Evolutionary conservation across 2,888 invertebrate genomes (phyloP), one percentile per base, ranked within the genome.

Genomic region (Lasioglossum villosulum): DNA sequence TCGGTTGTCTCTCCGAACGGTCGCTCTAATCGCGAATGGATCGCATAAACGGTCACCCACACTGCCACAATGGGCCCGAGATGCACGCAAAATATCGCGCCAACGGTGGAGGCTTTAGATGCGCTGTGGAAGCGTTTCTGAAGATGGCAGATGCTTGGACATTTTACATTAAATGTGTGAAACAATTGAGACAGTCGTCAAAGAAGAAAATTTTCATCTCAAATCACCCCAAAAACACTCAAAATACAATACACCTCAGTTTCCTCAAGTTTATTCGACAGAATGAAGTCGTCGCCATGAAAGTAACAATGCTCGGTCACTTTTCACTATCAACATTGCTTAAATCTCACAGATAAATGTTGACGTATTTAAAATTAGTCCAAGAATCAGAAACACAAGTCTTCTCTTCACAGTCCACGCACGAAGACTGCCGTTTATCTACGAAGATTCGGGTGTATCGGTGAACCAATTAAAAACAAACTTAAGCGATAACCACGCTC

Each of bases 371-470:
- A 6, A 4, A 63, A 30, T 16, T 63, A 63, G 63, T 63, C 16
- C 30, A 63, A 16, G 6, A 16, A 16, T 30, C 16, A 30, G 63
- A 30, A 16, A 30, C 6, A 16, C 63, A 30, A n/a, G 48, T 52
- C 48, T 52, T 52, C 30, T 63, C 63, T 6, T 63, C 63, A 6
- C 63, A 16, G 30, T 30, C 14, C 63, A 14, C 63, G 63, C 27
- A 30, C 63, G 27, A 30, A 63, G 30, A 37, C 78, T 34, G 42
- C 14, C n/a, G 42, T 30, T 45, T 72, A 72, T 72, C 72, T 30
- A 30, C 30, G 45, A 72, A 72, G 45, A 72, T 72, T 72, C 37
- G 45, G 72, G 19, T 19, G 45, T 72, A 72, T 72, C 72, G 72
- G 45, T 45, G 45, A 45, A 45, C 19, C 27, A 30, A 72, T 27